Percentiles rank a stretch among this genome's conserved stretches.
Evolutionary conservation across 2,797 vertebrate species (phyloP).

Genomic region (Alfaro cultratus): DNA sequence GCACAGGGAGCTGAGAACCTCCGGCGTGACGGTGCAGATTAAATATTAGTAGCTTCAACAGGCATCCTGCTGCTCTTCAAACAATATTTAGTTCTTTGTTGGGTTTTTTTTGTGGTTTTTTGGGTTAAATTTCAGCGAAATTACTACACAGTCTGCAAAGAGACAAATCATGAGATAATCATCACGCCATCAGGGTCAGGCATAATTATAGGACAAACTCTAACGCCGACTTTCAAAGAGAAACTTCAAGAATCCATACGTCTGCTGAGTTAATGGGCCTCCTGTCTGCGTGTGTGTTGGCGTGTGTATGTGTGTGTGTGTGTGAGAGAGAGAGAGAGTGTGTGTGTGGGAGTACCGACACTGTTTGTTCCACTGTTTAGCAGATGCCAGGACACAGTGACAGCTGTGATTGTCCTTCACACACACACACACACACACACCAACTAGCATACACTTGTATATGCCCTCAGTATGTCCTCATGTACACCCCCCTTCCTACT

Average conservation of each 20-base stretch:
- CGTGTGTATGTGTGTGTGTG: neutral
- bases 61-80: neutral
- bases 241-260: neutral
- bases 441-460: neutral
- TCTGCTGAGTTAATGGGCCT: neutral
- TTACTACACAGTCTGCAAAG: neutral
- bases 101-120: too few species aligned
- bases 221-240: neutral
- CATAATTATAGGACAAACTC: neutral
- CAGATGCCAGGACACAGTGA: slow-evolving; percentile 19
- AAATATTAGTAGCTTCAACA: neutral
- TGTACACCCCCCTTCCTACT: neutral
- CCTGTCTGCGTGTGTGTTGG: neutral
- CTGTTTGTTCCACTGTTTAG: slow-evolving; percentile 15
- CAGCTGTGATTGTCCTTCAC: slow-evolving; percentile 23
- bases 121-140: neutral
- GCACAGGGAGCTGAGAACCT: slow-evolving; percentile 3
- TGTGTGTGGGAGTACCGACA: neutral
- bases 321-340: too few species aligned
- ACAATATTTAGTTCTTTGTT: neutral
- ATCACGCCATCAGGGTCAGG: neutral
- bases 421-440: neutral
- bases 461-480: neutral
- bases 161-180: neutral
- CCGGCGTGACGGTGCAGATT: neutral